Conservation (phyloP, 2,888 invertebrate species). For the Odontocerum albicorne region DNA sequence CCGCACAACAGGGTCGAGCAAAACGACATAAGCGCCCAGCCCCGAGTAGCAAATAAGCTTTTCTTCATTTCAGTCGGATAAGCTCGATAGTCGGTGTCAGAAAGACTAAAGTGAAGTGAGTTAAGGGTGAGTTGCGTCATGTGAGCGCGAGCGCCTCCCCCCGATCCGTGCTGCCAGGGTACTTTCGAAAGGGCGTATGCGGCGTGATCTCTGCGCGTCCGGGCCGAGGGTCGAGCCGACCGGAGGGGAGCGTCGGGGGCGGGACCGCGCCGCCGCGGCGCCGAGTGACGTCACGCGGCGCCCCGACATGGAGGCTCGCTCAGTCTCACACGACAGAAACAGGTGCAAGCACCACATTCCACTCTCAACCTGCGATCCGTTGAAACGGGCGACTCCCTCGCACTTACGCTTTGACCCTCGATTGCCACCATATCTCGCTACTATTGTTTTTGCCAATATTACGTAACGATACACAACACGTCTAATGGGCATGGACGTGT, state of each 20-base stretch:
- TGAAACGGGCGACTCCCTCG: slow-evolving; percentile 16
- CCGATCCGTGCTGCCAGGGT: background rate
- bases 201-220: slow-evolving; percentile 2
- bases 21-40: slow-evolving; percentile 2
- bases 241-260: slow-evolving; percentile 20
- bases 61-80: slow-evolving; percentile 1
- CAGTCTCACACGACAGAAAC: slow-evolving; percentile 24
- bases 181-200: slow-evolving; percentile 14
- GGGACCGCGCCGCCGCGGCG: slow-evolving; percentile 34
- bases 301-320: slow-evolving; percentile 17
- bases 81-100: background rate
- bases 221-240: slow-evolving; percentile 6
- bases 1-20: background rate
- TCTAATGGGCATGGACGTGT: background rate
- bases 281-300: slow-evolving; percentile 29
- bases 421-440: no score
- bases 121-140: background rate
- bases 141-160: background rate
- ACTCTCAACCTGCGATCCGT: slow-evolving; percentile 12
- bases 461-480: background rate
- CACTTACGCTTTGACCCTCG: slow-evolving; percentile 1
- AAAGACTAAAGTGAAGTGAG: slow-evolving; percentile 1
- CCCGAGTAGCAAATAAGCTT: background rate
- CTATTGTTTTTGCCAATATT: background rate
- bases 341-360: slow-evolving; percentile 23